phyloP scores from a whole-genome alignment of 2,113 vertebrate genomes.

The Donacobius atricapilla region DNA sequence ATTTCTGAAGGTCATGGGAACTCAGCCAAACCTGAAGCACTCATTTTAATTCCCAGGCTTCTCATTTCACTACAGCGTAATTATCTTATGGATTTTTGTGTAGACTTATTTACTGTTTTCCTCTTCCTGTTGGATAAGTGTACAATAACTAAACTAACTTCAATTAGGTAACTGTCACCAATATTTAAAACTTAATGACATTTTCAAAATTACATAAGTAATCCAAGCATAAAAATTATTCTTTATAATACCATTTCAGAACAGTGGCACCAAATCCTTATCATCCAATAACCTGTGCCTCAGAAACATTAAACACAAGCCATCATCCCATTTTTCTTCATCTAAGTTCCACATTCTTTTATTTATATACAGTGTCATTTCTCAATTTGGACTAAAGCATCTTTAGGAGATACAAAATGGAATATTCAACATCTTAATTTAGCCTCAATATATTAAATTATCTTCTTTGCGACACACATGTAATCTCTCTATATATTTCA shows the following conservation, averaged over 20 bases:
- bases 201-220: background rate
- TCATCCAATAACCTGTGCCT: background rate
- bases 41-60: background rate
- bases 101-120: background rate
- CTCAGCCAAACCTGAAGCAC: background rate
- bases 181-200: slow-evolving; percentile 4
- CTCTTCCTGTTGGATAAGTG: background rate
- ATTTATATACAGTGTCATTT: background rate
- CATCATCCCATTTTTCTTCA: background rate
- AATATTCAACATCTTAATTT: background rate
- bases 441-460: background rate
- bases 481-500: background rate
- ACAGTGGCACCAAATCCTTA: background rate
- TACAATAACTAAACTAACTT: background rate
- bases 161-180: background rate
- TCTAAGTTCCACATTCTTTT: background rate
- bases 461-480: background rate
- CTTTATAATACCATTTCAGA: background rate
- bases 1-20: background rate
- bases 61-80: slow-evolving; percentile 13
- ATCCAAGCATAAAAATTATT: slow-evolving; percentile 13
- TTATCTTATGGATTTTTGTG: slow-evolving; percentile 28
- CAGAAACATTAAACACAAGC: background rate
- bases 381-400: background rate
- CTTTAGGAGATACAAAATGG: background rate